Percentiles rank a stretch among this genome's conserved stretches.
Conservation (phyloP, 2,113 vertebrate genomes). For the Heteronetta atricapilla region DNA sequence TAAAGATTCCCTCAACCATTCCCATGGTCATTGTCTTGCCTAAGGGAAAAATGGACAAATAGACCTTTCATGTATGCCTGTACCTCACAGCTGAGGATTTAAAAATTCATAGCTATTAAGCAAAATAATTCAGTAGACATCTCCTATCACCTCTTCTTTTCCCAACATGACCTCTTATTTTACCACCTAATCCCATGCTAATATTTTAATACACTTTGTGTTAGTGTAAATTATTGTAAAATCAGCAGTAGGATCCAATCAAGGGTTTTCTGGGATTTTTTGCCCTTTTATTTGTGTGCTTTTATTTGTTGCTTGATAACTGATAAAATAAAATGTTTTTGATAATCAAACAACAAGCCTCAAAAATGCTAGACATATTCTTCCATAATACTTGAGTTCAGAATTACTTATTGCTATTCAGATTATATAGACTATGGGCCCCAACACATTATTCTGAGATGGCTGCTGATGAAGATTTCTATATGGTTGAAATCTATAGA, state of each 20-base stretch:
- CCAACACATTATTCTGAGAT: not conserved
- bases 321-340: too few relatives aligned
- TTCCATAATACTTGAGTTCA: not conserved
- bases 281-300: not conserved
- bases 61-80: not conserved
- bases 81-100: not conserved
- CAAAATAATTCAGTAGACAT: not conserved
- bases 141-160: constrained; percentile 35
- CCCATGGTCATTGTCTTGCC: accelerated
- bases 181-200: constrained; percentile 44
- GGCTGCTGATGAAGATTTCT: not conserved
- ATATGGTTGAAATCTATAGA: not conserved
- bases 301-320: not conserved
- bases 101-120: not conserved
- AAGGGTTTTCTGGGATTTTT: constrained; percentile 4
- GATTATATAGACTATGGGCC: not conserved
- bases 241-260: not conserved
- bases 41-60: constrained; percentile 4
- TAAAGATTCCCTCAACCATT: not conserved
- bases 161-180: constrained; percentile 19
- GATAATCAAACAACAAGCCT: too few relatives aligned
- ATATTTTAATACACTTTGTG: constrained; percentile 63
- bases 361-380: not conserved
- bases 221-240: not conserved
- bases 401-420: not conserved